phyloP scores from a whole-genome alignment of 2,888 invertebrate species.

The Itoplectis maculator region DNA sequence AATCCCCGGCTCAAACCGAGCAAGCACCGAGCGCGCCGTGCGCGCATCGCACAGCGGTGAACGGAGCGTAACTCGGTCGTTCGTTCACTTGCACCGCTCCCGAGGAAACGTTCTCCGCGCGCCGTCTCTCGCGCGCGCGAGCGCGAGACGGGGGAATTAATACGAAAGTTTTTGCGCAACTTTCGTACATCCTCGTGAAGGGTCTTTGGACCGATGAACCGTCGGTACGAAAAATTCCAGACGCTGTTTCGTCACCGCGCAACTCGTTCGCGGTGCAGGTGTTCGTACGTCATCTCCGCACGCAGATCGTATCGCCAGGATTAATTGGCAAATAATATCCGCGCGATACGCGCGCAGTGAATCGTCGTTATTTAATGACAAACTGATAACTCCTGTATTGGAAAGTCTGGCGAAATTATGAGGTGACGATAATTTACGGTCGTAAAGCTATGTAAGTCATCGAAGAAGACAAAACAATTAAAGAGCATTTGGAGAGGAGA shows the following conservation, averaged over 20 bases:
- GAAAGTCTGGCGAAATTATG: neutral
- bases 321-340: slow-evolving; percentile 16
- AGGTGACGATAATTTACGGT: neutral
- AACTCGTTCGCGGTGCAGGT: neutral
- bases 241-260: neutral
- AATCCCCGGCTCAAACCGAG: slow-evolving; percentile 20
- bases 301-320: neutral
- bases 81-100: neutral
- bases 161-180: slow-evolving; percentile 40
- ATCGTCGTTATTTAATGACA: neutral
- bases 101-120: slow-evolving; percentile 32
- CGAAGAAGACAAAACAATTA: neutral
- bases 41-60: neutral
- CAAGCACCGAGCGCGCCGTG: neutral
- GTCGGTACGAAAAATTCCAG: neutral
- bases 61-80: slow-evolving; percentile 6
- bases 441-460: neutral
- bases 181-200: slow-evolving; percentile 17
- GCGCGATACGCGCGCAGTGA: neutral
- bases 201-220: slow-evolving; percentile 5
- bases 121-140: slow-evolving; percentile 12
- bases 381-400: neutral
- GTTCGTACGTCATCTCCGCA: neutral
- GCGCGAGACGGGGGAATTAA: slow-evolving; percentile 33
- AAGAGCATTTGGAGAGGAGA: neutral